A percentile compares a stretch with the other conserved stretches of the same genome.
These are phyloP conservation scores for Galleria mellonella DNA, from an alignment of 1,140 invertebrate species.

Conservation along the genomic window DNA sequence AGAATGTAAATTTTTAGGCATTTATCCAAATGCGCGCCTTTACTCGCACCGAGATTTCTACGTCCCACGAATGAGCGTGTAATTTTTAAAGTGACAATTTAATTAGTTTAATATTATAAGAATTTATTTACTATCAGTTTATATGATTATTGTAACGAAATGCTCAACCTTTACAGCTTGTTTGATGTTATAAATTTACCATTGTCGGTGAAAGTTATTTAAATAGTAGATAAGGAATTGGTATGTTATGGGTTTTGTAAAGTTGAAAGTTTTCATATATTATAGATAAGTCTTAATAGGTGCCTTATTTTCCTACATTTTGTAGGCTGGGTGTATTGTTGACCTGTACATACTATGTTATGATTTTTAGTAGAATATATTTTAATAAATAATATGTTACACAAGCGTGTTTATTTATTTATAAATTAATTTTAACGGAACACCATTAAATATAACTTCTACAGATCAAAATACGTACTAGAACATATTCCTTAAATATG, in stretches of 20 bases:
- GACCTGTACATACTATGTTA: conserved; percentile 65
- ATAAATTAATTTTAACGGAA: background rate
- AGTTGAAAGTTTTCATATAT: conserved; percentile 15
- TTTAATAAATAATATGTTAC: conserved; percentile 60
- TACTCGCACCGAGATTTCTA: too few species aligned
- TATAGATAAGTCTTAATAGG: conserved; percentile 22
- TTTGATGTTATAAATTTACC: conserved; percentile 14
- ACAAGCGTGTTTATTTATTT: conserved; percentile 24
- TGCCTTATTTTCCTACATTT: conserved; percentile 53
- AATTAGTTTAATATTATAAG: too few species aligned
- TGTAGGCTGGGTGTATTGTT: conserved; percentile 49
- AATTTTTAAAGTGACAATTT: too few species aligned
- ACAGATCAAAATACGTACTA: too few species aligned
- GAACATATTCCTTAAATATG: too few species aligned
- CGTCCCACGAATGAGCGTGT: too few species aligned
- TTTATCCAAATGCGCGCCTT: too few species aligned
- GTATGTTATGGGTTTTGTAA: conserved; percentile 32
- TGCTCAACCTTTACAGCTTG: conserved; percentile 29
- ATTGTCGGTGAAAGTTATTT: conserved; percentile 43
- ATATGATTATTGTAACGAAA: conserved; percentile 6
- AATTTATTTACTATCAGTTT: too few species aligned
- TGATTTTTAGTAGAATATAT: conserved; percentile 62
- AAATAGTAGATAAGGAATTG: conserved; percentile 16
- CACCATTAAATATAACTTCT: too few species aligned
- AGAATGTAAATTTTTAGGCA: too few species aligned